Base-by-base conservation (phyloP, 2,888 invertebrate species). In the Diplazon laetatorius region DNA sequence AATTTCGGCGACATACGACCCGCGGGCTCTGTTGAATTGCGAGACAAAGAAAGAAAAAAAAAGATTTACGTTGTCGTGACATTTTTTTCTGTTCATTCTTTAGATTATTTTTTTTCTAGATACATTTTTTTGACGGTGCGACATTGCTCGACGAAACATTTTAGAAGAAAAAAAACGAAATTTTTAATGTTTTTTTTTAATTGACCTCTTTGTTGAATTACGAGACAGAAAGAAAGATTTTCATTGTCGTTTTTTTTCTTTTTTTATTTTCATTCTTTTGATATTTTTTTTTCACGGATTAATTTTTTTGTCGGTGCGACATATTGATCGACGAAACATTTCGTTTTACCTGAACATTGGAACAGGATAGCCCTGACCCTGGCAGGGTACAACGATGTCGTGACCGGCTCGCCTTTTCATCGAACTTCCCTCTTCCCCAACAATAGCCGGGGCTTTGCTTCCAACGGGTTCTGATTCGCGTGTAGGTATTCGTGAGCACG, bases 261-360 rank as follows among this genome's bases (percentile, higher is more conserved):
- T 25, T 46, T 42, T 39, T 44, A 8, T 3, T 14, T 46, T 42
- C 3, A 42, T 10, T 5, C 16, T 2, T 62, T 44, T 46, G n/a
- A n/a, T n/a, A n/a, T 62, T 16, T 4, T 16, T 35, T 35, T 8
- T 16, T 30, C 30, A 6, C n/a, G n/a, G n/a, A n/a, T n/a, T n/a
- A n/a, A n/a, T n/a, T n/a, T 30, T 30, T 30, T 2, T 30, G 2
- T 30, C 30, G 6, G 30, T 6, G 30, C n/a, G n/a, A n/a, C n/a
- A 6, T 30, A 5, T 30, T 59, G 10, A 22, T 62, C 25, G n/a
- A 62, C 0, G 46, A 16, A 4, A 8, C 16, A n/a, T 46, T 50
- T 70, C 83, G 92, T 93, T 93, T 93, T 92, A 95, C 95, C 95
- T 95, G 94, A 94, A 95, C 86, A 93, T 87, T 85, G 95, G 95